phyloP scores from a whole-genome alignment of 2,888 invertebrate genomes.

The Xanthia icteritia region DNA sequence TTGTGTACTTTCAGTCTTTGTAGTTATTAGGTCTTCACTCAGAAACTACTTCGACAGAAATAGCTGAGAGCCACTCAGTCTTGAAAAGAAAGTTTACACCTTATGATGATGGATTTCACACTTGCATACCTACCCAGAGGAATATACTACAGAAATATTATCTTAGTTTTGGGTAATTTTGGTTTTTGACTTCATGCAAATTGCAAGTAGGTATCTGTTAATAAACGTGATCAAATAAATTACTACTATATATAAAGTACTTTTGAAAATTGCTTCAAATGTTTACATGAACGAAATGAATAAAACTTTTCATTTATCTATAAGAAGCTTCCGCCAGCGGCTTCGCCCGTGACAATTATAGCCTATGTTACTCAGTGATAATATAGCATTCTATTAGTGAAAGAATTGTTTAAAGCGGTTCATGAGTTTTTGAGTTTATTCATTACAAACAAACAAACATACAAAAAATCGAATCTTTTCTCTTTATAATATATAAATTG shows the following conservation, averaged over 20 bases:
- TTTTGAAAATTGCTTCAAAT: neutral
- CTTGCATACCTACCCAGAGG: slow-evolving; percentile 20
- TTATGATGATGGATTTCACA: slow-evolving; percentile 50
- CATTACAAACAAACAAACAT: too few species aligned
- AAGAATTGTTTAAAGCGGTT: too few species aligned
- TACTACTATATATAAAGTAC: neutral
- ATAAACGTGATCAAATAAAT: neutral
- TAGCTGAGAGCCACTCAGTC: slow-evolving; percentile 25
- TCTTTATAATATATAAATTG: too few species aligned
- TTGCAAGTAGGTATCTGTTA: neutral
- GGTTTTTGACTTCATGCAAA: neutral
- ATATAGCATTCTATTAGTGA: too few species aligned
- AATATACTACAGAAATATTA: slow-evolving; percentile 23
- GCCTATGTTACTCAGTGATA: too few species aligned
- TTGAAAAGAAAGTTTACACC: slow-evolving; percentile 41
- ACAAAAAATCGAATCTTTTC: too few species aligned
- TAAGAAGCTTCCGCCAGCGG: neutral
- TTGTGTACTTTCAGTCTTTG: slow-evolving; percentile 26
- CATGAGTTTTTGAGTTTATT: too few species aligned
- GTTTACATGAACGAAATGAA: neutral
- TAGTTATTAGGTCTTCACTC: slow-evolving; percentile 36
- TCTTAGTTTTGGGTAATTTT: neutral
- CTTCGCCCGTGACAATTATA: too few species aligned
- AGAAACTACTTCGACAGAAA: slow-evolving; percentile 21
- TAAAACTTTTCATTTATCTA: neutral